Base-by-base conservation (phyloP, 2,113 vertebrate genomes). In the Microcebus murinus region DNA sequence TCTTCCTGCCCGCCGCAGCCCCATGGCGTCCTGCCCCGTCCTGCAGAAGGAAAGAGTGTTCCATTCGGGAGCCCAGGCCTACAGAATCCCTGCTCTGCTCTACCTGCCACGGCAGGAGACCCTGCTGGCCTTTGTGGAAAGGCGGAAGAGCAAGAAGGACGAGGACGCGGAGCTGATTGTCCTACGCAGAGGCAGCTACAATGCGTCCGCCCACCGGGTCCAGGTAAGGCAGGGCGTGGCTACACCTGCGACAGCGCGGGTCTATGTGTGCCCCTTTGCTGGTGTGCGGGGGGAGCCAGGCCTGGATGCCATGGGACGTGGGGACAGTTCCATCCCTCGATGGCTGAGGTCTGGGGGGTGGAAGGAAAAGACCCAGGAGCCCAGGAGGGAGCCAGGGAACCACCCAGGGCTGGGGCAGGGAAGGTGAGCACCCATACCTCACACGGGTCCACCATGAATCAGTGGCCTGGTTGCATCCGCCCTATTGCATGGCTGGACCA, bases 61-160 rank as follows among this genome's bases (percentile, higher is more conserved):
- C 97, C 94, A 1, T 63, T 94, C 95, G 0, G 39, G 96, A 0
- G n/a, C 45, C 10, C 94, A 95, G 17, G 48, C 65, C 94, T 99
- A 98, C 48, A 97, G 98, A 6, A 98, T 98, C 70, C 98, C 98
- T 0, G 98, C 98, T 7, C 98, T 99, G 97, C 98, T 99, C 81
- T 98, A 98, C 95, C 96, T 98, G 97, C 97, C 97, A 0, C 87
- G 74, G 9, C 96, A 97, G 87, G 61, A 94, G 94, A 96, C 97
- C 63, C 96, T 99, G 96, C 96, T 98, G 96, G 98, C 98, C 0
- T 99, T 99, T 0, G 98, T 93, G 0, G 98, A 98, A 70, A 95
- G 97, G 1, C 97, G 98, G 2, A 50, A 31, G 10, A 97, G 98
- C 70, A 52, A 59, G 71, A 95, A 36, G 21, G 98, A 99, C 0